These are phyloP conservation scores for Drosophila serrata DNA, from an alignment of 1,140 invertebrate genomes.

Conservation along the genomic window DNA sequence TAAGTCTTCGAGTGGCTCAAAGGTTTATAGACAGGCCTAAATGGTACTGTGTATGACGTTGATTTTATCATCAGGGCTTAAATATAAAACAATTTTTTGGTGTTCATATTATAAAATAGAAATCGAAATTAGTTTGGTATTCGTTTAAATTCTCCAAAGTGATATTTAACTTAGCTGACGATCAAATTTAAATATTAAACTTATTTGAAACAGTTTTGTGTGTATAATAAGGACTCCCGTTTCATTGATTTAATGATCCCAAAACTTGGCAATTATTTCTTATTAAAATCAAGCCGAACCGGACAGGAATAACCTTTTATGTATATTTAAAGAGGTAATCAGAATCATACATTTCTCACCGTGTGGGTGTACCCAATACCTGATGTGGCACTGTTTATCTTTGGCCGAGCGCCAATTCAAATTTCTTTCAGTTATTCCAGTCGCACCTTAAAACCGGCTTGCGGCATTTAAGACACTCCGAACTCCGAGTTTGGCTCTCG, in stretches of 20 bases:
- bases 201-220: too few species aligned
- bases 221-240: too few species aligned
- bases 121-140: background rate
- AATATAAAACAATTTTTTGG: background rate
- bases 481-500: conserved; percentile 34
- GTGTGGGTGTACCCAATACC: conserved; percentile 12
- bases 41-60: background rate
- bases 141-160: background rate
- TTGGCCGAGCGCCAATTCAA: conserved; percentile 34
- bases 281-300: too few species aligned
- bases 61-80: background rate
- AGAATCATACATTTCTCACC: background rate
- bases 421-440: conserved; percentile 57
- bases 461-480: conserved; percentile 60
- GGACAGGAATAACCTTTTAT: too few species aligned
- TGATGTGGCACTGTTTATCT: conserved; percentile 12
- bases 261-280: too few species aligned
- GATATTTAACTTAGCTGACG: background rate
- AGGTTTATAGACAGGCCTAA: conserved; percentile 17
- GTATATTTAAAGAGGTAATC: background rate
- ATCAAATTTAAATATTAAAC: too few species aligned
- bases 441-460: conserved; percentile 77
- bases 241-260: too few species aligned
- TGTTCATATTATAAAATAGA: too few species aligned
- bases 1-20: conserved; percentile 58